Evolutionary conservation across 1,140 invertebrate genomes (phyloP), one percentile per base, ranked within the genome.

Genomic region (Lepidostoma basale): DNA sequence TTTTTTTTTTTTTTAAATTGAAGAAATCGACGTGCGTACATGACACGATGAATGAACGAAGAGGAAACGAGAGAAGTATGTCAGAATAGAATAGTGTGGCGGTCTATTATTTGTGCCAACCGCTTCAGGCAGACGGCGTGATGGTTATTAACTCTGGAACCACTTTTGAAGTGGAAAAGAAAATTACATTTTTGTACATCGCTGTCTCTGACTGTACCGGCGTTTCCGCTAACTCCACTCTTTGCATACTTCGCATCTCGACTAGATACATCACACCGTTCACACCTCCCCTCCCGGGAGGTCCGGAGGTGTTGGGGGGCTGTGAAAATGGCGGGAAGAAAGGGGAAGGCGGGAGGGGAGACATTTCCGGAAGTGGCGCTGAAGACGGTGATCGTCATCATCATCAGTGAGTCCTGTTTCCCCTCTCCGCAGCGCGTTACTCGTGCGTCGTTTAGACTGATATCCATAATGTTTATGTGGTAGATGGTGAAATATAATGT

Each of bases 401-500:
- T 66, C 63, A 66, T 66, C 63, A 66, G 26, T 52, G 58, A 56
- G 49, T 56, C 63, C 56, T 66, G 58, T 66, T 42, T 65, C 49
- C 33, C 42, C 62, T 9, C 62, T 25, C 45, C 26, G 9, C 18
- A 16, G n/a, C n/a, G 10, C 26, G 3, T 28, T 16, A 14, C 22
- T 28, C 36, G 8, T 22, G 6, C 39, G n/a, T 60, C 33, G 10
- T n/a, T n/a, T n/a, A n/a, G n/a, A n/a, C n/a, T n/a, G n/a, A n/a
- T n/a, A n/a, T n/a, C n/a, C n/a, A n/a, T n/a, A n/a, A n/a, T n/a
- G n/a, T n/a, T n/a, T n/a, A n/a, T n/a, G n/a, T n/a, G n/a, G n/a
- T n/a, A n/a, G n/a, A n/a, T n/a, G n/a, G n/a, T n/a, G n/a, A n/a
- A n/a, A n/a, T n/a, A n/a, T n/a, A n/a, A n/a, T n/a, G n/a, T n/a